Evolutionary conservation across 2,797 vertebrate species (phyloP).

Genomic region (Lepidocolaptes lacrymiger): DNA sequence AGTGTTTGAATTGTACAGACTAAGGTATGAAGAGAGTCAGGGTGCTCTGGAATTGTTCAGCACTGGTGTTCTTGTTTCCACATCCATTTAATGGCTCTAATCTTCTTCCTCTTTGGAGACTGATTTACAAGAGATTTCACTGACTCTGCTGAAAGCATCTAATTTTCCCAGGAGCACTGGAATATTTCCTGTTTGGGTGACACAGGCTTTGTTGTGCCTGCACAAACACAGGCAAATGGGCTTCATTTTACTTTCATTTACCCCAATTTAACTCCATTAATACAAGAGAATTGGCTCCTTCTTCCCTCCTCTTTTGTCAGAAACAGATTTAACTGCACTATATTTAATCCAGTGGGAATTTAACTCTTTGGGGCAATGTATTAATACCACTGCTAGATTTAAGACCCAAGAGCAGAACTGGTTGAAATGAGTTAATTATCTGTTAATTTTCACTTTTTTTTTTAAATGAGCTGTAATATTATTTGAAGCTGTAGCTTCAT

Average conservation of each 20-base stretch:
- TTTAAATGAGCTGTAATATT: background rate
- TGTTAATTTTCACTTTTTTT: background rate
- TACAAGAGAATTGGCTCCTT: background rate
- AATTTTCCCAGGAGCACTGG: background rate
- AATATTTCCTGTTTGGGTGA: background rate
- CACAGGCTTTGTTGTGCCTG: background rate
- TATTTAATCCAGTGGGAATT: background rate
- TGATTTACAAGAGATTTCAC: background rate
- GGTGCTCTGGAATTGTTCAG: rapidly evolving
- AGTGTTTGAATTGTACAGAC: background rate
- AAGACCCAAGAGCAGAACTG: background rate
- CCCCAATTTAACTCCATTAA: background rate
- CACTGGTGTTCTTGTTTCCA: background rate
- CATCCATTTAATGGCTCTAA: background rate
- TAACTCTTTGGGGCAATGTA: background rate
- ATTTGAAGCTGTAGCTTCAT: background rate
- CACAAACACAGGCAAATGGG: background rate
- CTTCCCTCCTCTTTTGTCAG: background rate
- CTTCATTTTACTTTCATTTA: background rate
- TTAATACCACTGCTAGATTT: background rate
- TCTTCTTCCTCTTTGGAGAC: background rate
- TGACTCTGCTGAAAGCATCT: background rate
- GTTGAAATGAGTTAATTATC: background rate
- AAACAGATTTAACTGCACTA: background rate
- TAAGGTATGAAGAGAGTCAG: background rate